Evolutionary conservation across 2,888 invertebrate genomes (phyloP).

Genomic region (Gari tellinella): DNA sequence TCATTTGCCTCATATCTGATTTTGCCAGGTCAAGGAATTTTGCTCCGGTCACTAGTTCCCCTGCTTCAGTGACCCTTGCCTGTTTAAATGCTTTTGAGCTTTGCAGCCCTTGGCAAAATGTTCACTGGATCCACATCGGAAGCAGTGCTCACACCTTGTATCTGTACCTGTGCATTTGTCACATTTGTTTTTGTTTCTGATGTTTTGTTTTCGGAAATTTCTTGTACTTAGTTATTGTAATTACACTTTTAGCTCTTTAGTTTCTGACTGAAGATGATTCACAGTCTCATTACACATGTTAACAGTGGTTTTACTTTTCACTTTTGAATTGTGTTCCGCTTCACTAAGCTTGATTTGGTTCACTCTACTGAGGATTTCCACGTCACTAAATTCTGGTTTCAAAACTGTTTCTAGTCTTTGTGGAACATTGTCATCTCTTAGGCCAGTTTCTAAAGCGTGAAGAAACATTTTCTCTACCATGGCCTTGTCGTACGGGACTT

Average conservation of each 20-base stretch:
- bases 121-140: neutral
- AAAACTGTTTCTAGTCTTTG: constrained; percentile 13
- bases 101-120: neutral
- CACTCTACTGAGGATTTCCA: constrained; percentile 8
- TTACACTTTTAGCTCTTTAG: no score
- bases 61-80: constrained; percentile 11
- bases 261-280: no score
- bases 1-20: no score
- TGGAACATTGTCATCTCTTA: constrained; percentile 11
- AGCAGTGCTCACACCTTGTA: neutral
- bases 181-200: no score
- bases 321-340: constrained; percentile 11
- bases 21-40: no score
- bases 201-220: no score
- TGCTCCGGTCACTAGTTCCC: constrained; percentile 11
- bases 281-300: no score
- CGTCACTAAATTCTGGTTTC: neutral
- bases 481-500: constrained; percentile 10
- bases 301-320: neutral
- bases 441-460: constrained; percentile 26
- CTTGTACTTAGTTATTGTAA: no score
- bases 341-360: constrained; percentile 7
- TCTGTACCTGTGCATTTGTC: neutral
- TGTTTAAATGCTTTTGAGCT: neutral
- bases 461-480: constrained; percentile 23